Base-by-base conservation (phyloP, 1,140 invertebrate genomes). In the Drosophila trapezifrons region DNA sequence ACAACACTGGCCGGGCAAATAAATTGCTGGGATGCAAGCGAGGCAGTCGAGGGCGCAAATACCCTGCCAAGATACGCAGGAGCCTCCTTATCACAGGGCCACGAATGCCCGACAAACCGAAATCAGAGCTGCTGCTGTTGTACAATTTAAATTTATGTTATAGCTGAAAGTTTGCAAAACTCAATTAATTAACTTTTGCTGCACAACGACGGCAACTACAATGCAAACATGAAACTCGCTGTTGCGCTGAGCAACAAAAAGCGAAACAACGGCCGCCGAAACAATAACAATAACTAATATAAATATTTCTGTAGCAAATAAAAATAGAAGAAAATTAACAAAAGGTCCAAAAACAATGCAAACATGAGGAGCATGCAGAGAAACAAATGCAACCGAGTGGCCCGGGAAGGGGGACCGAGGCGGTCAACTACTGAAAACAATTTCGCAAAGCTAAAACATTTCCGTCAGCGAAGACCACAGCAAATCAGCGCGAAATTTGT, bases 121-220 rank as follows among this genome's bases (percentile, higher is more conserved):
- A 73, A 73, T 73, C 70, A 73, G 32, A 18, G 38, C 22, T 32
- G 7, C 51, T 45, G 45, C 25, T 70, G 72, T 73, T 79, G 49
- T 66, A 82, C 76, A 73, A 79, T 82, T 83, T 77, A 78, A 87
- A 87, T 87, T 87, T 83, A 89, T 87, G 79, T 82, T 87, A 87
- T 89, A 71, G 80, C 77, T 71, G 75, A 78, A 84, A 89, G 62
- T 89, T 89, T 89, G 66, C 59, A 83, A 77, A 89, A 89, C 80
- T 89, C 84, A 84, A 89, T 89, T 89, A 89, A 89, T 89, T 89
- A 89, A 89, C 84, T 89, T 89, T 89, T 78, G 84, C 75, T 71
- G 51, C 38, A 73, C 60, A 78, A 74, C 71, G 51, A 66, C 57
- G 59, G 56, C 75, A 77, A 57, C 59, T 71, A 55, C 74, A 77